Evolutionary conservation across 2,113 vertebrate species (phyloP), one percentile per base, ranked within the genome.

Genomic region (Nibea coibor): DNA sequence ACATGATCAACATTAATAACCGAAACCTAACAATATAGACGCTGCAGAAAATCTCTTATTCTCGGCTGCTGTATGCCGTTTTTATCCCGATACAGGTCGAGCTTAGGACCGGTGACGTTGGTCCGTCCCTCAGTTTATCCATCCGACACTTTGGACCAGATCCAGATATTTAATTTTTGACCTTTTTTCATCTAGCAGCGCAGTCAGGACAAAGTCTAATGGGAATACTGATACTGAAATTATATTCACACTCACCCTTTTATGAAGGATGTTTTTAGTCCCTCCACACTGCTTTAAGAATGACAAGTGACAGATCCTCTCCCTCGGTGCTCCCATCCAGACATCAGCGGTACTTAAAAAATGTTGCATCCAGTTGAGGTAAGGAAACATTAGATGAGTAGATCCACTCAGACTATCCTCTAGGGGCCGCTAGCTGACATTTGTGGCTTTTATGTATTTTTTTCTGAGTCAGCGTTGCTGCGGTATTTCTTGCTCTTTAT

Each of bases 161-260:
- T 39, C 48, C 67, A 47, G 19, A 63, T 47, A 47, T 72, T 31
- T 47, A 31, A 79, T 24, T 28, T 58, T 39, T 80, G 16, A 57
- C 51, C 35, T 31, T 39, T 35, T 39, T 79, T 62, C 16, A 68
- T 68, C 26, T 5, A 26, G 17, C 11, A 67, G 12, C 31, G 26
- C 75, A 22, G 10, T 69, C 20, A 2, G 26, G 20, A 20, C 19
- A 35, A 39, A 47, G 42, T 66, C 43, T 24, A 75, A 61, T 1
- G 16, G 31, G 10, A 19, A 61, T 59, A 28, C 14, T 58, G 26
- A 15, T 11, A 3, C n/a, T 72, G 17, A 59, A 39, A 59, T 0
- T 16, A 54, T 54, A 12, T 22, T 31, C 19, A 31, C 10, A 2
- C 71, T 39, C 14, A n/a, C 10, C 51, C 50, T 19, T 53, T 28